These are phyloP conservation scores for Polydesmus complanatus DNA, from an alignment of 2,888 invertebrate species.

Conservation along the genomic window DNA sequence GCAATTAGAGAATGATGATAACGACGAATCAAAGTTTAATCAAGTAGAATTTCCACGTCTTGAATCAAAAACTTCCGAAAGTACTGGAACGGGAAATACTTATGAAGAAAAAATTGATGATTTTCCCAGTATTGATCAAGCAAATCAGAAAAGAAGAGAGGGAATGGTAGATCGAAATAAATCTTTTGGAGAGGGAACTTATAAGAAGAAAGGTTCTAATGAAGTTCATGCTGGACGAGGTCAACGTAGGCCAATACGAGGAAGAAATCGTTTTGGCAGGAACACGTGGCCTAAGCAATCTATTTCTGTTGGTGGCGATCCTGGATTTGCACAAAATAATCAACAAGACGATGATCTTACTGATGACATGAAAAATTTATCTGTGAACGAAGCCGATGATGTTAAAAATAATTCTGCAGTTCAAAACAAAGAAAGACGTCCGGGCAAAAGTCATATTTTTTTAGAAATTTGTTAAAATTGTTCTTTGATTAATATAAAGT, in stretches of 20 bases:
- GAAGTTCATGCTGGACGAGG: not conserved
- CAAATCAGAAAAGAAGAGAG: constrained; percentile 10
- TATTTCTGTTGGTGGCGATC: not conserved
- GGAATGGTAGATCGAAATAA: too few species aligned
- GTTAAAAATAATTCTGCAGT: not conserved
- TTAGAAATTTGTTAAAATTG: too few species aligned
- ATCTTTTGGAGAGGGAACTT: too few species aligned
- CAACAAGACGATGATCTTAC: not conserved
- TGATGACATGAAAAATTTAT: not conserved
- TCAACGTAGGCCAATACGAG: not conserved
- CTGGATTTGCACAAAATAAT: too few species aligned
- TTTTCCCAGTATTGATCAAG: too few species aligned
- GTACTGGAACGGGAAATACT: not conserved
- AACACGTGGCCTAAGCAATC: not conserved
- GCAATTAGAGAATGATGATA: constrained; percentile 20
- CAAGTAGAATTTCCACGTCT: constrained; percentile 22
- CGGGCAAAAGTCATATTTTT: too few species aligned
- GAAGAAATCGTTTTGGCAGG: not conserved
- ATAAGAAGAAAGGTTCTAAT: constrained; percentile 19
- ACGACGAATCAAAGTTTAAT: constrained; percentile 24
- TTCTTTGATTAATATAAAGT: constrained; percentile 17
- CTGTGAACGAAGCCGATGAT: not conserved
- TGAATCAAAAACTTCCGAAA: constrained; percentile 4
- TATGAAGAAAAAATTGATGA: not conserved
- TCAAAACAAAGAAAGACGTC: not conserved